Conservation (phyloP, 92 coral and sea anemone genomes). For the Micromussa lordhowensis region DNA sequence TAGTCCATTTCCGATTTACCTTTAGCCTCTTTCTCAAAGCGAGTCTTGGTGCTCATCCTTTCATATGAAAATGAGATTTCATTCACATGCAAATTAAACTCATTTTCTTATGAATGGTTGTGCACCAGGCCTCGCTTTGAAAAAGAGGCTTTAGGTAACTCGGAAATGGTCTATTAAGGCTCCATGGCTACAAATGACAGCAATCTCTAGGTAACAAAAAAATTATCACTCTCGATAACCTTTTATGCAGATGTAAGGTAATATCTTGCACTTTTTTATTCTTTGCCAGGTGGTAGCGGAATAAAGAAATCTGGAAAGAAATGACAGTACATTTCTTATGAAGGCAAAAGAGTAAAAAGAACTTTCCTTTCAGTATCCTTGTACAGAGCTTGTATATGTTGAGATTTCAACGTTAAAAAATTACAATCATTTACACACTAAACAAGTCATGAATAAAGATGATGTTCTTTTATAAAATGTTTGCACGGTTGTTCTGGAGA, state of each 20-base stretch:
- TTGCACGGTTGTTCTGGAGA: neutral
- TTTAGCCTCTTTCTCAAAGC: no score
- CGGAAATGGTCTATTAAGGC: no score
- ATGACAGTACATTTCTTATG: constrained; percentile 21
- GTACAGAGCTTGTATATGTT: constrained; percentile 29
- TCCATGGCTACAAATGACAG: no score
- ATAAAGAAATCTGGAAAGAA: constrained; percentile 97
- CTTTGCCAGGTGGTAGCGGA: constrained; percentile 80
- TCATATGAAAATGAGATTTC: no score
- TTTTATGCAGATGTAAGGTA: neutral
- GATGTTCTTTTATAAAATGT: constrained; percentile 15
- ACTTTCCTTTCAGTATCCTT: neutral
- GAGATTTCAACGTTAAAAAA: neutral
- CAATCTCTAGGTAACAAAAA: no score
- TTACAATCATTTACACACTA: neutral
- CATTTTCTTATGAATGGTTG: no score
- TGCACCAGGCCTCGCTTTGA: no score
- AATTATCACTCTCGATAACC: no score
- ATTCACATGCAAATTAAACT: no score
- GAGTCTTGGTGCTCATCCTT: no score
- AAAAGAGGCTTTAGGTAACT: no score
- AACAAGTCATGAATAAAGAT: neutral
- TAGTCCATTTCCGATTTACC: no score
- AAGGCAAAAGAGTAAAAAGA: neutral
- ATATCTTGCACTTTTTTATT: neutral